phyloP scores from a whole-genome alignment of 64 coral and sea anemone genomes.

The Pocillopora verrucosa region DNA sequence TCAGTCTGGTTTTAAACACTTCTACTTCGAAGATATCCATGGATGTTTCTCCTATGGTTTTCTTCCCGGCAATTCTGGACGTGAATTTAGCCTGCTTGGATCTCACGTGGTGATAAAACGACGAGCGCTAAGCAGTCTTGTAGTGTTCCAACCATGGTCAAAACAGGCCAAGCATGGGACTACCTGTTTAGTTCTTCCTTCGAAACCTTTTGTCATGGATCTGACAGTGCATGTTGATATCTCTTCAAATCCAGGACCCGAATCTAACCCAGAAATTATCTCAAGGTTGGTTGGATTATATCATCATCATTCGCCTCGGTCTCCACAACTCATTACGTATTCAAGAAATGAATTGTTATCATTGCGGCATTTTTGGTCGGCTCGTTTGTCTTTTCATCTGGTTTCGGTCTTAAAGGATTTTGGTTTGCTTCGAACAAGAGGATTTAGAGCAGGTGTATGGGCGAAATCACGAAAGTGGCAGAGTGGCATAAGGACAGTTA shows the following conservation, averaged over 20 bases:
- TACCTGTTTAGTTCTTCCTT: too few relatives aligned
- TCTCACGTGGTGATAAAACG: too few relatives aligned
- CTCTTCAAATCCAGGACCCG: background rate
- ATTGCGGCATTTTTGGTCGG: background rate
- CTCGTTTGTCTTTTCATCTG: background rate
- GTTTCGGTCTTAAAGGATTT: slow-evolving; percentile 5
- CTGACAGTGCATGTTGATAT: background rate
- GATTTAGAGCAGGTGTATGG: background rate
- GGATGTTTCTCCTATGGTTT: too few relatives aligned
- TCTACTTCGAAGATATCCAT: too few relatives aligned
- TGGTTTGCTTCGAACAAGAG: slow-evolving; percentile 7
- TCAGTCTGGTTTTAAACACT: too few relatives aligned
- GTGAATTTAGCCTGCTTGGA: too few relatives aligned
- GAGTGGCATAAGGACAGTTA: background rate
- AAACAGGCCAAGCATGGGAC: too few relatives aligned
- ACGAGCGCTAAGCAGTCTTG: too few relatives aligned
- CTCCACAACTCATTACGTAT: background rate
- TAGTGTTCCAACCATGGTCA: too few relatives aligned
- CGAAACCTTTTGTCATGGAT: background rate
- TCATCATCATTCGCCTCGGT: slow-evolving; percentile 12
- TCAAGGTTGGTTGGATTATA: slow-evolving; percentile 15
- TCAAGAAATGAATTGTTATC: slow-evolving; percentile 17
- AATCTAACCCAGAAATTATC: slow-evolving; percentile 8
- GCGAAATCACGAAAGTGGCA: background rate
- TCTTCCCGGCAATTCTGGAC: too few relatives aligned